Conservation (phyloP, 2,113 vertebrate species). For the Leptocoma aspasia region DNA sequence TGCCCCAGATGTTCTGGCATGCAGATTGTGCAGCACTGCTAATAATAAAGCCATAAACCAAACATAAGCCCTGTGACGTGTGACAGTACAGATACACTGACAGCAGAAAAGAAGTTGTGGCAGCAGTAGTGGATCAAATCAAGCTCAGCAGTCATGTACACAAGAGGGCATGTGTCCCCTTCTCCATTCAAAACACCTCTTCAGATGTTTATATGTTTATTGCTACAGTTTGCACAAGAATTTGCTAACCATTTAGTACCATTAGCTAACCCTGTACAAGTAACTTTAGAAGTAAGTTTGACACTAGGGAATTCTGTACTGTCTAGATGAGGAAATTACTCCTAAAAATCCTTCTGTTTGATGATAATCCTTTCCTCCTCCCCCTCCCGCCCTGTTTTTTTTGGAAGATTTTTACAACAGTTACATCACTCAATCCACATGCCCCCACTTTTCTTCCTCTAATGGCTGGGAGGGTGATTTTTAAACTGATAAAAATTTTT, state of each 20-base stretch:
- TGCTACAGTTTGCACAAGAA: neutral
- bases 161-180: neutral
- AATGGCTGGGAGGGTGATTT: neutral
- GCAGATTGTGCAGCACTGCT: conserved; percentile 4
- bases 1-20: conserved; percentile 59
- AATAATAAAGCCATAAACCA: conserved; percentile 46
- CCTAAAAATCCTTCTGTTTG: neutral
- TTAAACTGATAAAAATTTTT: neutral
- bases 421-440: neutral
- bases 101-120: neutral
- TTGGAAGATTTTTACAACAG: neutral
- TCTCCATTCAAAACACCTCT: neutral
- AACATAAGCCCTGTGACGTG: conserved; percentile 34
- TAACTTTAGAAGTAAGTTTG: neutral
- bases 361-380: neutral
- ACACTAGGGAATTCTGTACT: neutral
- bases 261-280: neutral
- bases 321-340: neutral
- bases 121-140: neutral
- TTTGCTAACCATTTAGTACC: neutral
- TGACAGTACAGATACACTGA: neutral
- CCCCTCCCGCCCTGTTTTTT: accelerated
- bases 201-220: neutral
- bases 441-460: neutral
- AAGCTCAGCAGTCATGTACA: neutral